Percentiles rank a stretch among this genome's conserved stretches.
phyloP scores from a whole-genome alignment of 1,140 invertebrate genomes.

The Battus philenor region DNA sequence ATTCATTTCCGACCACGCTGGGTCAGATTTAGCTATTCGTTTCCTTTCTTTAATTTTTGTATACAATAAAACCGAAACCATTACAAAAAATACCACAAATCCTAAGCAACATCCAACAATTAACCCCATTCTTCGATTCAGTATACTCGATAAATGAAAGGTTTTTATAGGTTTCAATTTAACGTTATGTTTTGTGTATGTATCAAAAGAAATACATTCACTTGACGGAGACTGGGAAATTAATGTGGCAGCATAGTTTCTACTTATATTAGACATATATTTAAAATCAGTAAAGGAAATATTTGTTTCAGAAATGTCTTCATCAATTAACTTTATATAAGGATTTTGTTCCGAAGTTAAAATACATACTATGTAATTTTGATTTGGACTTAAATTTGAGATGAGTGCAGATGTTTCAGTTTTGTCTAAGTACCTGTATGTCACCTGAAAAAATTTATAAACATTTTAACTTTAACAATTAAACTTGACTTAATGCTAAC shows the following conservation, averaged over 20 bases:
- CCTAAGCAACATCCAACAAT: constrained; percentile 66
- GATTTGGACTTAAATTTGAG: constrained; percentile 41
- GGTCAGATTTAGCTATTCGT: constrained; percentile 66
- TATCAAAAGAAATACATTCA: constrained; percentile 62
- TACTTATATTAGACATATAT: constrained; percentile 39
- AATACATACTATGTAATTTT: constrained; percentile 59
- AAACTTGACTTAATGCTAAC: background rate
- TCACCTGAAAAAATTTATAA: constrained; percentile 41
- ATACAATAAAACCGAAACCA: constrained; percentile 65
- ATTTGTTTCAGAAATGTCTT: constrained; percentile 30
- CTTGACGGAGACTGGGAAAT: constrained; percentile 55
- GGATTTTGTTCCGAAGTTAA: constrained; percentile 51
- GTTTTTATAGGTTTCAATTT: constrained; percentile 48
- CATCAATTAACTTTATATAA: constrained; percentile 33
- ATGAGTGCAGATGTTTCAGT: constrained; percentile 51
- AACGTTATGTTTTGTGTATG: constrained; percentile 40
- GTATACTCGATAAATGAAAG: constrained; percentile 47
- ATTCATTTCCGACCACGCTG: constrained; percentile 68
- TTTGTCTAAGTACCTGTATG: constrained; percentile 52
- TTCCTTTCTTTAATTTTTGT: constrained; percentile 69
- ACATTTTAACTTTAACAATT: constrained; percentile 12
- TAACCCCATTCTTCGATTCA: constrained; percentile 61
- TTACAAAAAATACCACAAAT: constrained; percentile 65
- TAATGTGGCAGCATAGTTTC: constrained; percentile 45
- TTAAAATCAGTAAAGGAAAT: constrained; percentile 39